Evolutionary conservation across 92 coral and sea anemone genomes (phyloP), one percentile per base, ranked within the genome.

Genomic region (Nematostella vectensis): DNA sequence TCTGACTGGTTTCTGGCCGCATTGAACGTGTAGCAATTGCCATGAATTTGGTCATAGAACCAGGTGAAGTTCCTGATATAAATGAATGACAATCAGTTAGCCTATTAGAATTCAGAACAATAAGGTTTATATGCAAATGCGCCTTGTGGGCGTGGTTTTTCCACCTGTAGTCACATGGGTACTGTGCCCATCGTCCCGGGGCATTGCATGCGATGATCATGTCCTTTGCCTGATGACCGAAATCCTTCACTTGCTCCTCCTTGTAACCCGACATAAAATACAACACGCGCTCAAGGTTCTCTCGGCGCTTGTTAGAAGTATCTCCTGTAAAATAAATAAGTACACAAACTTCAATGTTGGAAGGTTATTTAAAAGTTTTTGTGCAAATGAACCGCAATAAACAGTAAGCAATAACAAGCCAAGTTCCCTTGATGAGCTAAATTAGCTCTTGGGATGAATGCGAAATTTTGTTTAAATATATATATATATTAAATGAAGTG

Each of bases 1-100:
- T 11, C 4, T 10, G 51, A 11, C 9, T 45, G 9, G 4, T 11
- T 4, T 6, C 11, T 6, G 4, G 51, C 51, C 9, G 51, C 51
- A 22, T 45, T 45, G 18, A 45, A 45, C 21, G 51, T 45, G 51
- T 6, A 45, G 51, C 51, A 45, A 17, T 45, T 45, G 9, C 51
- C 51, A 45, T 45, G 51, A 4, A 45, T 45, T 22, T 19, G 9
- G 51, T 45, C 51, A 17, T 45, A 22, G 23, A 45, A 45, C 51
- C 51, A 45, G 17, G 51, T 45, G 21, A 45, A 45, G 21, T 45
- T 45, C 4, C 51, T 45, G 21, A 4, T 6, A 33, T 15, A 33
- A 33, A 33, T 33, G 15, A 33, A 33, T 33, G 40, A 33, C 15
- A 33, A 33, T 6, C 8, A 15, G 40, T 15, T 33, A 33, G 40